These are phyloP conservation scores for Zaprionus taronus DNA, from an alignment of 1,140 invertebrate species.

Conservation along the genomic window DNA sequence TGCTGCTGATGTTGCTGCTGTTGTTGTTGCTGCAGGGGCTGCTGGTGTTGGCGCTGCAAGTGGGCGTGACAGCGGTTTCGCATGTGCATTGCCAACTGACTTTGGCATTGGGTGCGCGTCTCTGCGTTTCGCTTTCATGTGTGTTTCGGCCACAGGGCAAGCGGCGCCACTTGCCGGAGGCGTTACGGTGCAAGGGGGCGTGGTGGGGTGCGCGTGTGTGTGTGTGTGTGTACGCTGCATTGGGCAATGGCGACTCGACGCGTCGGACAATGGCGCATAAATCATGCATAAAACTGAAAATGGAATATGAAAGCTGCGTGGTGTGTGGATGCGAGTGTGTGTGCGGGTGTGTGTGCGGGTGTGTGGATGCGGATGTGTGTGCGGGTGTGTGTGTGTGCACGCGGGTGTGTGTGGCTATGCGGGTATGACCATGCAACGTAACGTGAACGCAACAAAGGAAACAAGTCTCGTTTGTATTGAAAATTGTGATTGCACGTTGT, in stretches of 20 bases:
- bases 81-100: slow-evolving; percentile 48
- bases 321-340: background rate
- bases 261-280: slow-evolving; percentile 57
- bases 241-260: slow-evolving; percentile 29
- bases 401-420: background rate
- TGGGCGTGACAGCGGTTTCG: slow-evolving; percentile 39
- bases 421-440: slow-evolving; percentile 21
- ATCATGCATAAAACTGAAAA: slow-evolving; percentile 62
- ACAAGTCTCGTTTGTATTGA: slow-evolving; percentile 57
- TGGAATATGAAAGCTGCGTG: slow-evolving; percentile 55
- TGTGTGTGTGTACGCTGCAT: background rate
- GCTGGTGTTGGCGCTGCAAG: slow-evolving; percentile 1
- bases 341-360: background rate
- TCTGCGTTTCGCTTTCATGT: slow-evolving; percentile 55
- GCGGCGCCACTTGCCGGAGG: background rate
- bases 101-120: slow-evolving; percentile 51
- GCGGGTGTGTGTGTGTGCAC: background rate
- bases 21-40: background rate
- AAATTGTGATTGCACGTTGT: slow-evolving; percentile 50
- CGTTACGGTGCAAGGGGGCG: background rate
- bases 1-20: background rate
- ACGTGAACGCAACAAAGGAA: slow-evolving; percentile 47
- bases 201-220: too few relatives aligned
- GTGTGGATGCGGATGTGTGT: background rate
- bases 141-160: slow-evolving; percentile 1